Percentiles rank a stretch among this genome's conserved stretches.
Conservation (phyloP, 1,140 invertebrate species). For the Capitella teleta region DNA sequence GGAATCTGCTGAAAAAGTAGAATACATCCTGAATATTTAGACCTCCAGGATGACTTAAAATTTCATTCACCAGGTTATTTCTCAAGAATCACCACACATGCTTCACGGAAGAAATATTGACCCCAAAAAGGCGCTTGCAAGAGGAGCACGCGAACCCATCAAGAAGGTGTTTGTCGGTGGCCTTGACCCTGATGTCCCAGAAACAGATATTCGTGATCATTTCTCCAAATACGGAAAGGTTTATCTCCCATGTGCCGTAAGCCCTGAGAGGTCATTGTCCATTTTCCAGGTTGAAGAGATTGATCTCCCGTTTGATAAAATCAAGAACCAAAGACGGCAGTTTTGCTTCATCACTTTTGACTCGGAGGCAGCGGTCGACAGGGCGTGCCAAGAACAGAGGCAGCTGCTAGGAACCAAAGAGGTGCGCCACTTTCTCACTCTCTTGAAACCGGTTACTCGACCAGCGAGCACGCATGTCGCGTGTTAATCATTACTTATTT, state of each 20-base stretch:
- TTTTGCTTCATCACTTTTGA: constrained; percentile 94
- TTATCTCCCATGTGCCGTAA: not conserved
- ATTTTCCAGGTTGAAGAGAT: constrained; percentile 70
- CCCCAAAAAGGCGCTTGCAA: constrained; percentile 85
- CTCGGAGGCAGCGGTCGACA: constrained; percentile 81
- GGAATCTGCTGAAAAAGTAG: constrained; percentile 21
- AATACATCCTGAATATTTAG: too few relatives aligned
- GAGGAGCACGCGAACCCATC: constrained; percentile 29
- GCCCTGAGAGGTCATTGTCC: too few relatives aligned
- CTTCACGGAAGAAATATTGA: constrained; percentile 90
- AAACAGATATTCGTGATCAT: constrained; percentile 84
- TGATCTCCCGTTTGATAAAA: constrained; percentile 90
- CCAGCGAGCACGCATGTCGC: too few relatives aligned
- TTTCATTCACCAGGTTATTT: too few relatives aligned
- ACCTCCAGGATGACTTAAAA: too few relatives aligned
- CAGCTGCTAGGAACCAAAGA: constrained; percentile 11
- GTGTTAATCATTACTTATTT: too few relatives aligned
- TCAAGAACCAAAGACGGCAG: constrained; percentile 85
- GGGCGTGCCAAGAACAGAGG: constrained; percentile 44
- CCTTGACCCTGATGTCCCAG: constrained; percentile 72
- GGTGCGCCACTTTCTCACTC: too few relatives aligned
- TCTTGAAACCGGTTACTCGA: too few relatives aligned
- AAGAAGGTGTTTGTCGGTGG: constrained; percentile 73
- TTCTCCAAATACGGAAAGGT: constrained; percentile 73
- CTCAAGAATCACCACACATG: too few relatives aligned